phyloP scores from a whole-genome alignment of 2,888 invertebrate species.

The Cepaea hortensis region DNA sequence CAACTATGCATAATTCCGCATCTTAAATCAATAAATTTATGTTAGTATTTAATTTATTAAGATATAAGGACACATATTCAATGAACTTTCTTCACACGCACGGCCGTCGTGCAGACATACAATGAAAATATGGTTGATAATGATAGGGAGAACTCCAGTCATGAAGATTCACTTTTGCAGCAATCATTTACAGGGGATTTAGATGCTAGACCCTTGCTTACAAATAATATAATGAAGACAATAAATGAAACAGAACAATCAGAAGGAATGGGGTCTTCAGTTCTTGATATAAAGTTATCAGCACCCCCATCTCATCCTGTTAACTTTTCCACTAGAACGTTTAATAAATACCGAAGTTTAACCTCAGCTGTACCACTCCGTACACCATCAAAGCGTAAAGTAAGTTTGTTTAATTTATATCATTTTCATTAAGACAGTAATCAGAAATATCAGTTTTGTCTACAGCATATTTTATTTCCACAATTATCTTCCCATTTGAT shows the following conservation, averaged over 20 bases:
- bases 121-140: neutral
- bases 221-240: slow-evolving; percentile 21
- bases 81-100: too few species aligned
- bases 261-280: slow-evolving; percentile 29
- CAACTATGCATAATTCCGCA: too few species aligned
- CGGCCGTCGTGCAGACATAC: too few species aligned
- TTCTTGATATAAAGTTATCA: slow-evolving; percentile 31
- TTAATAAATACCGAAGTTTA: neutral
- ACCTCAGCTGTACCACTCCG: slow-evolving; percentile 30
- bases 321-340: neutral
- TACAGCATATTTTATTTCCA: too few species aligned
- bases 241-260: slow-evolving; percentile 39
- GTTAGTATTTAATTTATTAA: too few species aligned
- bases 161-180: neutral
- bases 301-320: neutral
- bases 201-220: slow-evolving; percentile 26
- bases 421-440: too few species aligned
- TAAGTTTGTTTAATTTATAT: slow-evolving; percentile 11
- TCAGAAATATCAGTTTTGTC: neutral
- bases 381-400: slow-evolving; percentile 47
- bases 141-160: neutral
- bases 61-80: too few species aligned
- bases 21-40: too few species aligned
- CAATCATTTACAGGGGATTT: neutral
- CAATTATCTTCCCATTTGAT: too few species aligned